Percentiles rank a stretch among this genome's conserved stretches.
Conservation (phyloP, 2,888 invertebrate genomes). For the Noctuana brunneofusca region DNA sequence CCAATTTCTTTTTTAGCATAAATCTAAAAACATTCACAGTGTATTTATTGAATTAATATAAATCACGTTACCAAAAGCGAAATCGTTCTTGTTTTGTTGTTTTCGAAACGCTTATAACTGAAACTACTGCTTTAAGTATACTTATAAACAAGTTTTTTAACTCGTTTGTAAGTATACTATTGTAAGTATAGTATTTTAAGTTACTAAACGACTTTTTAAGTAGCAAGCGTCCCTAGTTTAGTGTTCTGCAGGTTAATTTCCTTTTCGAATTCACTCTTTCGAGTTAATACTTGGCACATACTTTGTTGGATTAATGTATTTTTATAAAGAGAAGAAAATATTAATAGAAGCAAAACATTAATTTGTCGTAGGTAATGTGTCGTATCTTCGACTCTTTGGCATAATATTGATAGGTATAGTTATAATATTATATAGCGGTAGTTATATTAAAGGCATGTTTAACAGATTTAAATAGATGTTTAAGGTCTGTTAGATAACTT, state of each 20-base stretch:
- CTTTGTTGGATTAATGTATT: neutral
- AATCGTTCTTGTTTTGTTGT: neutral
- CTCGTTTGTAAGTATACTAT: too few species aligned
- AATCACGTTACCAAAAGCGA: neutral
- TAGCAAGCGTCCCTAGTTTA: neutral
- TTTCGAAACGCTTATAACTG: neutral
- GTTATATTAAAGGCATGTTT: too few species aligned
- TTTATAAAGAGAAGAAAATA: neutral
- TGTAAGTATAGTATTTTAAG: too few species aligned
- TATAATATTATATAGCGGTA: too few species aligned
- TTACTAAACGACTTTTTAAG: slow-evolving; percentile 1
- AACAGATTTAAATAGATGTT: too few species aligned
- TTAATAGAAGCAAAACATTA: neutral
- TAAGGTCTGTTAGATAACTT: too few species aligned
- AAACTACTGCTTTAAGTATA: slow-evolving; percentile 4
- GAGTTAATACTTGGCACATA: neutral
- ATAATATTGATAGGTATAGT: too few species aligned
- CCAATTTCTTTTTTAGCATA: too few species aligned
- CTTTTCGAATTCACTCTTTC: neutral
- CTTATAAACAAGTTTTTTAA: neutral
- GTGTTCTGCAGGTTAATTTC: neutral
- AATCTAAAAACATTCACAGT: too few species aligned
- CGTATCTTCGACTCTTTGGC: too few species aligned
- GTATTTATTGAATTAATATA: too few species aligned
- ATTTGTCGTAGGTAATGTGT: too few species aligned